Base-by-base conservation (phyloP, 2,113 vertebrate genomes). In the Ranitomeya variabilis region DNA sequence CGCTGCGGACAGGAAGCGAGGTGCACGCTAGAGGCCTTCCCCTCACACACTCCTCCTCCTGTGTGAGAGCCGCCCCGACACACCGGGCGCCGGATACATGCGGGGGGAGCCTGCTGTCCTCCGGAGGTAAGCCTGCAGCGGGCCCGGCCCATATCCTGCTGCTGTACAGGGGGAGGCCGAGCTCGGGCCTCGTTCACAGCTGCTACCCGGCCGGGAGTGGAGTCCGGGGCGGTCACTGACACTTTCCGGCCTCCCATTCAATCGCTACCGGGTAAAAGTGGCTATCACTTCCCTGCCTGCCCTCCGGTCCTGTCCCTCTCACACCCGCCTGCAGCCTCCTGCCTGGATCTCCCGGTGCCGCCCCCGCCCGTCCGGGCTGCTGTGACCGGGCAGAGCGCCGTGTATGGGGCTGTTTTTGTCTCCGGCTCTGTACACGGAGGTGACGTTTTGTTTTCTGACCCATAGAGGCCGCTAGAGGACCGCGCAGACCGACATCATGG, bases 401-500 rank as follows among this genome's bases (percentile, higher is more conserved):
- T 52, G 23, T 73, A 14, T 21, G 3, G 64, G 81, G 66, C 23
- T 86, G 73, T 62, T 86, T 86, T 86, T 86, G 23, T 83, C 26
- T 21, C 31, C 45, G 54, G 23, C 37, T 64, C 62, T 55, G 15
- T 73, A 10, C 90, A 93, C 95, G 93, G 91, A 91, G 95, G 92
- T 99, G 97, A 98, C 98, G 96, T 98, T 97, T 97, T 97, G 96
- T 98, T 98, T 97, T 97, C 93, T 96, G 95, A 95, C 98, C 97
- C 95, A 97, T 97, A 99, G 98, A 98, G 98, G 98, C 97, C 98
- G 97, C 97, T 99, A 99, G 97, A 97, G 97, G 96, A 98, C 96
- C 93, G 97, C 93, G 95, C 93, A 95, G 59, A 14, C 94, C 94
- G 93, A 96, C 91, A 96, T 96, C 94, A 99, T 99, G 98, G 98